Evolutionary conservation across 2,113 vertebrate genomes (phyloP).

Genomic region (Ornithorhynchus anatinus): DNA sequence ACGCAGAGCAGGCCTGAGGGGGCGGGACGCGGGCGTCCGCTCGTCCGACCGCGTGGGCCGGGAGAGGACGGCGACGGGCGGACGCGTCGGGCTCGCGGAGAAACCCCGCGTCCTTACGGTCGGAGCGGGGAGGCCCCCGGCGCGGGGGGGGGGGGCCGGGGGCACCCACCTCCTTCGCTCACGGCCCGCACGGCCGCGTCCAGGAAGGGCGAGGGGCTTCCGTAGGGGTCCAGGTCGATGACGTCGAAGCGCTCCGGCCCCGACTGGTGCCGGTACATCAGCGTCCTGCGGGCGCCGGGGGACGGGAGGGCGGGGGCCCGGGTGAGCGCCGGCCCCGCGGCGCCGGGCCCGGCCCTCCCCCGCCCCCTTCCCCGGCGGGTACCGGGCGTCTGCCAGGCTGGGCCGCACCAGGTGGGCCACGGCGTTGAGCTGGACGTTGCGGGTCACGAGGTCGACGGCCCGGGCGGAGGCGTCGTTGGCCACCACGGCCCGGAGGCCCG

Average conservation of each 20-base stretch:
- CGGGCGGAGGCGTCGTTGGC: slow-evolving; percentile 87
- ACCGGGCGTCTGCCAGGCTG: slow-evolving; percentile 88
- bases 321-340: neutral
- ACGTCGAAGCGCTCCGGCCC: slow-evolving; percentile 81
- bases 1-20: slow-evolving; percentile 85
- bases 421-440: slow-evolving; percentile 79
- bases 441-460: slow-evolving; percentile 79
- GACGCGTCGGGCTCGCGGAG: too few species aligned
- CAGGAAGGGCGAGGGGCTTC: slow-evolving; percentile 85
- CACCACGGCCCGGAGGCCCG: slow-evolving; percentile 80
- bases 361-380: neutral
- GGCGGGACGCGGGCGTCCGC: neutral
- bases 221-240: slow-evolving; percentile 92
- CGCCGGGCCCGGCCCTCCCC: neutral
- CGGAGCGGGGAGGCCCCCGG: neutral
- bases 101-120: neutral
- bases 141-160: too few species aligned
- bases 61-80: too few species aligned
- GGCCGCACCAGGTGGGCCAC: slow-evolving; percentile 79
- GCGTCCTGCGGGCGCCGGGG: slow-evolving; percentile 69
- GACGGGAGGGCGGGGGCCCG: neutral
- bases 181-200: slow-evolving; percentile 89
- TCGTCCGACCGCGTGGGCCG: too few species aligned
- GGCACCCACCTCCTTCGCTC: slow-evolving; percentile 88
- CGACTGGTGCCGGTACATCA: slow-evolving; percentile 83